These are phyloP conservation scores for Penaeus japonicus DNA, from an alignment of 1,140 invertebrate genomes.

Conservation along the genomic window DNA sequence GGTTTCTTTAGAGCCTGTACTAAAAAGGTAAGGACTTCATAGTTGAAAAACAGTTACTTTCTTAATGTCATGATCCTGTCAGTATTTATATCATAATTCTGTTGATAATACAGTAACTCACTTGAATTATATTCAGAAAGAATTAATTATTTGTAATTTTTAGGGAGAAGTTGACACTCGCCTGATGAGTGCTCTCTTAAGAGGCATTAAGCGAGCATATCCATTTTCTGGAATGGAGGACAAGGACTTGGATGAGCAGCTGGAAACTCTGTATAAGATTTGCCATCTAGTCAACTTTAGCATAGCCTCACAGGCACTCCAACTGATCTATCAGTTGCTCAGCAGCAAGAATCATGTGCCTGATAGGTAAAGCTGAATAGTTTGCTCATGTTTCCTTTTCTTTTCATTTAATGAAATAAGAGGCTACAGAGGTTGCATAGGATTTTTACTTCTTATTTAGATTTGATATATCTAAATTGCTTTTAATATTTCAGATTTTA, in stretches of 20 bases:
- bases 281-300: slow-evolving; percentile 79
- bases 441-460: too few species aligned
- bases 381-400: background rate
- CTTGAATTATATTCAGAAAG: too few species aligned
- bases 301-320: slow-evolving; percentile 56
- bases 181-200: slow-evolving; percentile 89
- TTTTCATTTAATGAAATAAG: background rate
- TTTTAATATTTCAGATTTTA: slow-evolving; percentile 75
- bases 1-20: slow-evolving; percentile 93
- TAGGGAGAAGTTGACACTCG: slow-evolving; percentile 89
- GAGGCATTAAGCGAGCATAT: slow-evolving; percentile 87
- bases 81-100: background rate
- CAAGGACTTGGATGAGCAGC: slow-evolving; percentile 71
- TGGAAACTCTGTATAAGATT: slow-evolving; percentile 87
- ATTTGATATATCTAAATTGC: background rate
- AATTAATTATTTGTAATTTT: slow-evolving; percentile 59
- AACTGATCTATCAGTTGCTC: slow-evolving; percentile 33
- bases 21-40: slow-evolving; percentile 70
- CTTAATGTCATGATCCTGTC: background rate
- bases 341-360: slow-evolving; percentile 15
- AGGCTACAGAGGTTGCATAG: background rate
- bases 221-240: slow-evolving; percentile 74
- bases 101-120: too few species aligned
- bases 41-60: background rate
- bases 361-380: background rate